Conservation (phyloP, 2,113 vertebrate genomes). For the Gnathonemus longibarbis region DNA sequence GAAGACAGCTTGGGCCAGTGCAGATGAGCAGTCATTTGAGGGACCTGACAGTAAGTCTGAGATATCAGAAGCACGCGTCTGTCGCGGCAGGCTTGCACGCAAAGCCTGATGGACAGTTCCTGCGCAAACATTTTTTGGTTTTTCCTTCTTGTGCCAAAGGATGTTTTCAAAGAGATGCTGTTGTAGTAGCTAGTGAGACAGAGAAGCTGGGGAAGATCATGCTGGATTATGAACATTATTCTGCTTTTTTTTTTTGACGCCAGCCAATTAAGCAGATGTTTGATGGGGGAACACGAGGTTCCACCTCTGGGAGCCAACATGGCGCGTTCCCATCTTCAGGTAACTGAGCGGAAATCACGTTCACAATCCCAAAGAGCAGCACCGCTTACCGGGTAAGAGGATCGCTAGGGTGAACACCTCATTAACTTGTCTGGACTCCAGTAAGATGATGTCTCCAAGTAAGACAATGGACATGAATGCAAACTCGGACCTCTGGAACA, state of each 20-base stretch:
- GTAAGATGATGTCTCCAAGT: neutral
- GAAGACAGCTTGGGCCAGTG: neutral
- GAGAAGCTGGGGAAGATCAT: neutral
- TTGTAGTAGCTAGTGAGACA: neutral
- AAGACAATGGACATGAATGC: neutral
- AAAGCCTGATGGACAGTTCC: neutral
- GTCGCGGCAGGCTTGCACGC: neutral
- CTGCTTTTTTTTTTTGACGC: neutral
- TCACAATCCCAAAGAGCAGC: neutral
- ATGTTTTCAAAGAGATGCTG: neutral
- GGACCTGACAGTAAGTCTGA: conserved; percentile 6
- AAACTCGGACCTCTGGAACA: neutral
- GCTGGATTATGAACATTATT: neutral
- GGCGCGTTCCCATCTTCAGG: neutral
- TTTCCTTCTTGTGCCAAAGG: neutral
- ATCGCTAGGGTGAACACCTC: neutral
- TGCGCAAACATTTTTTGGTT: neutral
- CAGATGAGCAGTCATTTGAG: conserved; percentile 10
- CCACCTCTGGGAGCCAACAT: neutral
- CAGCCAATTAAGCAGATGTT: neutral
- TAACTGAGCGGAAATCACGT: neutral
- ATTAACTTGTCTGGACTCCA: neutral
- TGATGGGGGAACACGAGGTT: neutral
- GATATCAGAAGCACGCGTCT: neutral
- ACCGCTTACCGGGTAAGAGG: neutral